These are phyloP conservation scores for Pandemis cinnamomeana DNA, from an alignment of 2,888 invertebrate species.

Conservation along the genomic window DNA sequence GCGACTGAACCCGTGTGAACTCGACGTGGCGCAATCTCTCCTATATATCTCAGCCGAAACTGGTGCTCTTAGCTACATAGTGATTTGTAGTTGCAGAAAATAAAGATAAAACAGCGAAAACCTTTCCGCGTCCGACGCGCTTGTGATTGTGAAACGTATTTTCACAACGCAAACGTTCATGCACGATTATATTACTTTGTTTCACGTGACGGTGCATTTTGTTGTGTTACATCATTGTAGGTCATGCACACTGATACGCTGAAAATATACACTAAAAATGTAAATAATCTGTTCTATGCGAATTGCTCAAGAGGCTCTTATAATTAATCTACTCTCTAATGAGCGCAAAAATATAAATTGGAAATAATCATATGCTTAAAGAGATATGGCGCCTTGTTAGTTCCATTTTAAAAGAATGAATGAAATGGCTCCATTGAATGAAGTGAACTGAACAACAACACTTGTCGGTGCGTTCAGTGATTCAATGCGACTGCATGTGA, in stretches of 20 bases:
- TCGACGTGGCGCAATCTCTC: constrained; percentile 53
- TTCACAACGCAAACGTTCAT: not conserved
- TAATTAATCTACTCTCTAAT: not conserved
- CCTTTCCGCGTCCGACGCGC: constrained; percentile 11
- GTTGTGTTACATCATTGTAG: constrained; percentile 1
- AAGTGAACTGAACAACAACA: constrained; percentile 24
- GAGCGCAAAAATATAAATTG: not conserved
- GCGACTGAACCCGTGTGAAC: constrained; percentile 67
- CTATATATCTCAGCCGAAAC: constrained; percentile 25
- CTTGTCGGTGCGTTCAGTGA: constrained; percentile 30
- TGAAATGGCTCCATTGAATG: constrained; percentile 48
- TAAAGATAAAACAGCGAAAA: constrained; percentile 21
- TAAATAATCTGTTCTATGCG: not conserved
- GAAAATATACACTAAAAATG: not conserved
- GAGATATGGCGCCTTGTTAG: not conserved
- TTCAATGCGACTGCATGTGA: constrained; percentile 21
- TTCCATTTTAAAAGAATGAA: constrained; percentile 53
- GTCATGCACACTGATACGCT: not conserved
- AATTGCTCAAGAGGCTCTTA: too few species aligned
- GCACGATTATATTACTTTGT: not conserved
- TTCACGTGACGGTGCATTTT: not conserved
- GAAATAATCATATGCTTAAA: not conserved
- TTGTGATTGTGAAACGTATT: not conserved
- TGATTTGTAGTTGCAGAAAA: constrained; percentile 26
- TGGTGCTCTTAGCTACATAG: constrained; percentile 14